phyloP scores from a whole-genome alignment of 2,113 vertebrate species.

The Tetraodon nigroviridis region DNA sequence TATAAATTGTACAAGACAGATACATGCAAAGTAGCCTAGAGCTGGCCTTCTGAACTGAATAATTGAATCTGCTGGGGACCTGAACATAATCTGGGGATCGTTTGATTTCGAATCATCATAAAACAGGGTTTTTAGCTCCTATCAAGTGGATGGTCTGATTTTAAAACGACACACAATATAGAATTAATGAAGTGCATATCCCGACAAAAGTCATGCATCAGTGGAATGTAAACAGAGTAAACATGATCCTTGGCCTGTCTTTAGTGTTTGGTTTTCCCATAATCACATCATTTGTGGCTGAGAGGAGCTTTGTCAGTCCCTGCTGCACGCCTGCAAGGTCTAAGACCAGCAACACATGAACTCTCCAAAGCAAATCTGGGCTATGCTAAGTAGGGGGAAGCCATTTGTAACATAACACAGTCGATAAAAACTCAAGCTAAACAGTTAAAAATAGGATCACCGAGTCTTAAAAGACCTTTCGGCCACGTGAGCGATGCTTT shows the following conservation, averaged over 20 bases:
- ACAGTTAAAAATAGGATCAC: constrained; percentile 43
- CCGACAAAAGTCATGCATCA: constrained; percentile 51
- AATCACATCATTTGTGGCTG: constrained; percentile 56
- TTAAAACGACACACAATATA: constrained; percentile 47
- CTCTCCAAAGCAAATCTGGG: constrained; percentile 29
- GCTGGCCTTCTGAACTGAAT: constrained; percentile 46
- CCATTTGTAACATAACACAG: constrained; percentile 56
- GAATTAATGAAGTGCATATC: constrained; percentile 46
- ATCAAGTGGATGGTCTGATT: constrained; percentile 38
- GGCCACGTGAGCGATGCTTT: constrained; percentile 51
- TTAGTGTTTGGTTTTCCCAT: constrained; percentile 65
- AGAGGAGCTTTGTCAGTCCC: constrained; percentile 59
- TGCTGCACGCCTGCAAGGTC: constrained; percentile 27
- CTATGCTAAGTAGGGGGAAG: constrained; percentile 45
- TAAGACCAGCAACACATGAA: constrained; percentile 6
- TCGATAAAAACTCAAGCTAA: constrained; percentile 50
- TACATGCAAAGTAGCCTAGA: constrained; percentile 44
- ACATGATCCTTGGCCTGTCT: constrained; percentile 71
- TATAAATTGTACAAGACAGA: constrained; percentile 68
- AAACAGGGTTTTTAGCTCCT: constrained; percentile 48
- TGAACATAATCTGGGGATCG: constrained; percentile 41
- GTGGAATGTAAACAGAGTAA: constrained; percentile 75
- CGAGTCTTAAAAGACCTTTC: constrained; percentile 41
- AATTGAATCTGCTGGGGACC: constrained; percentile 58
- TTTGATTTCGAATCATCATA: constrained; percentile 38